phyloP scores from a whole-genome alignment of 1,140 invertebrate genomes.

The Hypothenemus hampei region DNA sequence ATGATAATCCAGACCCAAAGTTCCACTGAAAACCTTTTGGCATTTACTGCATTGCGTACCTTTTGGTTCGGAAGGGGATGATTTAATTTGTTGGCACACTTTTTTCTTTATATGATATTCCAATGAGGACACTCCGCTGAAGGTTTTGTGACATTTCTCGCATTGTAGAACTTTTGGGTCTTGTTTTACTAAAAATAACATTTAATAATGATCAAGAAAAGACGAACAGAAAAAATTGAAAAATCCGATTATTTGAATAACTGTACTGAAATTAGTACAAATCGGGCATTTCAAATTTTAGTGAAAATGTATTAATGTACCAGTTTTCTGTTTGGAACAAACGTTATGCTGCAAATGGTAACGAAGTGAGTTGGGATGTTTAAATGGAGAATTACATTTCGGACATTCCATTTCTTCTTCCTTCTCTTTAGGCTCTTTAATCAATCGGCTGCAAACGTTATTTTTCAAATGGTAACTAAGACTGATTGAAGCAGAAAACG shows the following conservation, averaged over 20 bases:
- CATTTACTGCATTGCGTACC: constrained; percentile 15
- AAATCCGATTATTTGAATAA: neutral
- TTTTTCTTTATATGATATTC: constrained; percentile 13
- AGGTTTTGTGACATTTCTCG: constrained; percentile 7
- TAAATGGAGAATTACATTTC: constrained; percentile 10
- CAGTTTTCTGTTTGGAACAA: constrained; percentile 10
- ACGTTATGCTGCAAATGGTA: constrained; percentile 13
- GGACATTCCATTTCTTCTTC: neutral
- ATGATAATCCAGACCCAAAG: constrained; percentile 14
- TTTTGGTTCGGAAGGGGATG: neutral
- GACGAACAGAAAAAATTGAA: neutral
- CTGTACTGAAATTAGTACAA: neutral
- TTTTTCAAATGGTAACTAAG: constrained; percentile 5
- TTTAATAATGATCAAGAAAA: no score
- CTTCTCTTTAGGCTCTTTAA: constrained; percentile 2
- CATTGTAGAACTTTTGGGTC: constrained; percentile 8
- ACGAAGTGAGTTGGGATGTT: constrained; percentile 4
- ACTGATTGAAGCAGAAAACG: constrained; percentile 1
- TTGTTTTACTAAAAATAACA: neutral
- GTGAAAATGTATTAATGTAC: neutral
- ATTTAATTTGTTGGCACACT: constrained; percentile 9
- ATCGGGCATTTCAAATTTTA: neutral
- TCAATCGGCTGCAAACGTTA: constrained; percentile 8
- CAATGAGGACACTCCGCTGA: neutral
- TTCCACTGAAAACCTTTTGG: constrained; percentile 8